phyloP scores from a whole-genome alignment of 1,140 invertebrate genomes.

The Drosophila micromelanica region DNA sequence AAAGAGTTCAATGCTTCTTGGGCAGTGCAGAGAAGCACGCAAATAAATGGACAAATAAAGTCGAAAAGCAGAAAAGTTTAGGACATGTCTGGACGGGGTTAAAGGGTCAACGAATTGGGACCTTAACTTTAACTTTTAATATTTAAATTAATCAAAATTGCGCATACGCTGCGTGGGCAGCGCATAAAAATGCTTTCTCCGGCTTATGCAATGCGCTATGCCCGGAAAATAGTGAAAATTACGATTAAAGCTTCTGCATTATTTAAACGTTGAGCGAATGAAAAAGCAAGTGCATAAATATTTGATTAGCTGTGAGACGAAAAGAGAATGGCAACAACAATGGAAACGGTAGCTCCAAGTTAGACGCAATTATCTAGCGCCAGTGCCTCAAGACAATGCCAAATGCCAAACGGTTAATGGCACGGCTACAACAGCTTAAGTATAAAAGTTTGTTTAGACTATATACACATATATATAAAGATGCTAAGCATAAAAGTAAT shows the following conservation, averaged over 20 bases:
- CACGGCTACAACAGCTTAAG: constrained; percentile 22
- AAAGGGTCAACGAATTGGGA: constrained; percentile 51
- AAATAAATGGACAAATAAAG: constrained; percentile 22
- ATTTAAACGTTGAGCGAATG: constrained; percentile 45
- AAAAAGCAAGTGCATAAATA: constrained; percentile 51
- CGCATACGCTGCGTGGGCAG: constrained; percentile 56
- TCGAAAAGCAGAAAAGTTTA: background rate
- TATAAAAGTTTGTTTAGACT: constrained; percentile 3
- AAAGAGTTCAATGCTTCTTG: constrained; percentile 67
- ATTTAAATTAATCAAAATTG: constrained; percentile 61
- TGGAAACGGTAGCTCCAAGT: constrained; percentile 23
- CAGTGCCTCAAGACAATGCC: constrained; percentile 45
- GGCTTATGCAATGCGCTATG: constrained; percentile 34
- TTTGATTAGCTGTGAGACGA: constrained; percentile 52
- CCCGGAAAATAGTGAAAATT: constrained; percentile 50
- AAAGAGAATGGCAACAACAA: constrained; percentile 43
- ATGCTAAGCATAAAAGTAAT: constrained; percentile 25
- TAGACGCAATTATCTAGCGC: constrained; percentile 46
- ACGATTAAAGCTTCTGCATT: constrained; percentile 35
- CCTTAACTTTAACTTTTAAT: constrained; percentile 49
- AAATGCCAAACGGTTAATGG: constrained; percentile 47
- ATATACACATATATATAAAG: constrained; percentile 8
- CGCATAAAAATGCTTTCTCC: constrained; percentile 17
- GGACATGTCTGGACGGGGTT: constrained; percentile 35
- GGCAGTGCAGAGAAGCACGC: background rate